These are phyloP conservation scores for Mustelus asterias DNA, from an alignment of 2,113 vertebrate species.

Conservation along the genomic window DNA sequence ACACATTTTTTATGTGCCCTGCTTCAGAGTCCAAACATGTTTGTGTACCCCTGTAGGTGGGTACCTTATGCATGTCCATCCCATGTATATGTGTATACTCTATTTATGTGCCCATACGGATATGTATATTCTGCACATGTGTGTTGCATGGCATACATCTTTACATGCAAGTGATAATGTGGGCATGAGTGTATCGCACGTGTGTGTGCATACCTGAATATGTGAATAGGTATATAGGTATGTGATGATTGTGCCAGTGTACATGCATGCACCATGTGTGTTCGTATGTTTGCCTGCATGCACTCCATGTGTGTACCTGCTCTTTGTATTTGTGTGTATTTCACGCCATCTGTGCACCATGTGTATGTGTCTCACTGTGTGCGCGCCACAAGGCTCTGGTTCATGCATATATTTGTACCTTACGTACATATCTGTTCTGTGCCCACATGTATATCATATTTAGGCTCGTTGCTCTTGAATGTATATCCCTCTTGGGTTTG, in stretches of 20 bases:
- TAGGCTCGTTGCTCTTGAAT: background rate
- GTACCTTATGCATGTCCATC: slow-evolving; percentile 35
- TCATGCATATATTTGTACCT: background rate
- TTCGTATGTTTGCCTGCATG: background rate
- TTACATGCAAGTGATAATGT: background rate
- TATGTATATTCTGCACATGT: slow-evolving; percentile 18
- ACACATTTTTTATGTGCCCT: background rate
- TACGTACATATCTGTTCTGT: background rate
- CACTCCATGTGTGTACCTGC: background rate
- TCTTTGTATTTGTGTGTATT: background rate
- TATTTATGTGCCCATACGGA: background rate
- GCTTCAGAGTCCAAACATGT: background rate
- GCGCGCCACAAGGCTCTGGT: background rate
- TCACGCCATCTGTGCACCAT: background rate
- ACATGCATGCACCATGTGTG: background rate
- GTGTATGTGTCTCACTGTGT: background rate
- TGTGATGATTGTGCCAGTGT: background rate
- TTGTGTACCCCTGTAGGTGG: background rate
- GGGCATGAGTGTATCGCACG: background rate
- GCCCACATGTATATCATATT: background rate
- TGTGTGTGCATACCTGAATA: background rate
- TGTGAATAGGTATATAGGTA: background rate
- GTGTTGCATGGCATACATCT: background rate
- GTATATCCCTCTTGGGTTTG: background rate
- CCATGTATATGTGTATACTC: slow-evolving; percentile 27